Percentiles rank a stretch among this genome's conserved stretches.
Evolutionary conservation across 2,888 invertebrate species (phyloP).

Genomic region (Orchesellides sinensis): DNA sequence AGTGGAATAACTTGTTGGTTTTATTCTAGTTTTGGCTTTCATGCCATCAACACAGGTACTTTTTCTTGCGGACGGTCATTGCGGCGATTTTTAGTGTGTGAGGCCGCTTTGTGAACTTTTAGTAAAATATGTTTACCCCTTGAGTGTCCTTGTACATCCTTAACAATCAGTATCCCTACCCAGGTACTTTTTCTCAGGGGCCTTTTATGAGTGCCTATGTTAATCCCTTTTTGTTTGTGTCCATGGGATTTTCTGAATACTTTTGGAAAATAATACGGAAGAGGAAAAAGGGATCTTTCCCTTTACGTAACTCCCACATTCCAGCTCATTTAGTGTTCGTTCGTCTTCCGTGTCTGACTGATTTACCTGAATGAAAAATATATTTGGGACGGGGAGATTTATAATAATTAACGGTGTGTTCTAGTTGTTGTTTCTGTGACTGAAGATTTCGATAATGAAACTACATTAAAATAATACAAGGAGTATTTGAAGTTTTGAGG

Average conservation of each 20-base stretch:
- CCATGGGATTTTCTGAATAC: constrained; percentile 10
- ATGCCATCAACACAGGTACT: constrained; percentile 57
- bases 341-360: too few relatives aligned
- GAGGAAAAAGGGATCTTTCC: constrained; percentile 7
- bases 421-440: constrained; percentile 9
- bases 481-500: neutral
- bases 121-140: constrained; percentile 35
- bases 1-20: constrained; percentile 64
- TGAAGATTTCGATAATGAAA: neutral
- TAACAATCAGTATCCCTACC: neutral
- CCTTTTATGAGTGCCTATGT: neutral
- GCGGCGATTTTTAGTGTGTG: too few relatives aligned
- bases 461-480: neutral
- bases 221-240: constrained; percentile 17
- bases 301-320: constrained; percentile 1
- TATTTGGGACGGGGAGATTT: neutral
- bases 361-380: neutral
- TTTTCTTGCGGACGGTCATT: constrained; percentile 56
- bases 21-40: constrained; percentile 67
- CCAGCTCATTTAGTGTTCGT: neutral
- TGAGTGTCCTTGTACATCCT: neutral
- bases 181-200: neutral
- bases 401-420: neutral
- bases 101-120: constrained; percentile 9
- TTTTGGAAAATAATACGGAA: constrained; percentile 2